phyloP scores from a whole-genome alignment of 2,113 vertebrate genomes.

The Malurus alboscapulatus region DNA sequence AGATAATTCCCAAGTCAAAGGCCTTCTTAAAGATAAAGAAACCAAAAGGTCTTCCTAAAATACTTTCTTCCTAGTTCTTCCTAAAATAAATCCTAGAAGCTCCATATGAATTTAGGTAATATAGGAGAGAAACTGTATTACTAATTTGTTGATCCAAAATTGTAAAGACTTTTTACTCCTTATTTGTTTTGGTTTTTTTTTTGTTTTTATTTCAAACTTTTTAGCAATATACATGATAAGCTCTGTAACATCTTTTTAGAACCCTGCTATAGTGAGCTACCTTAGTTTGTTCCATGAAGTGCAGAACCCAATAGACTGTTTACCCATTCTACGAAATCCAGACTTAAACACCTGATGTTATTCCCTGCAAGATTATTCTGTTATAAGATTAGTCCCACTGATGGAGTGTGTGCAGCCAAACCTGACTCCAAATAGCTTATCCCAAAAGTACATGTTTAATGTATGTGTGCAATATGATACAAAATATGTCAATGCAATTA shows the following conservation, averaged over 20 bases:
- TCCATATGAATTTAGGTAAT: not conserved
- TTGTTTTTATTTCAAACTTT: not conserved
- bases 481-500: constrained; percentile 6
- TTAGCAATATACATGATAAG: not conserved
- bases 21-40: not conserved
- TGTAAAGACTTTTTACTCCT: not conserved
- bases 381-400: not conserved
- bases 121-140: not conserved
- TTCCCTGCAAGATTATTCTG: not conserved
- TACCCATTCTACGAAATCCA: not conserved
- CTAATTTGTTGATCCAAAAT: not conserved
- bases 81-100: not conserved
- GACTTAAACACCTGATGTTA: not conserved
- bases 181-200: not conserved
- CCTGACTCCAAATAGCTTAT: not conserved
- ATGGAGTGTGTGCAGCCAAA: not conserved
- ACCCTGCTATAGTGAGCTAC: not conserved
- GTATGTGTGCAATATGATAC: not conserved
- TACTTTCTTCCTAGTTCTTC: not conserved
- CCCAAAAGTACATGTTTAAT: not conserved
- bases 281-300: not conserved
- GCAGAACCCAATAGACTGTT: not conserved
- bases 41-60: not conserved
- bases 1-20: not conserved
- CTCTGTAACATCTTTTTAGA: not conserved